phyloP scores from a whole-genome alignment of 1,140 invertebrate species.

The Pomacea maculata region DNA sequence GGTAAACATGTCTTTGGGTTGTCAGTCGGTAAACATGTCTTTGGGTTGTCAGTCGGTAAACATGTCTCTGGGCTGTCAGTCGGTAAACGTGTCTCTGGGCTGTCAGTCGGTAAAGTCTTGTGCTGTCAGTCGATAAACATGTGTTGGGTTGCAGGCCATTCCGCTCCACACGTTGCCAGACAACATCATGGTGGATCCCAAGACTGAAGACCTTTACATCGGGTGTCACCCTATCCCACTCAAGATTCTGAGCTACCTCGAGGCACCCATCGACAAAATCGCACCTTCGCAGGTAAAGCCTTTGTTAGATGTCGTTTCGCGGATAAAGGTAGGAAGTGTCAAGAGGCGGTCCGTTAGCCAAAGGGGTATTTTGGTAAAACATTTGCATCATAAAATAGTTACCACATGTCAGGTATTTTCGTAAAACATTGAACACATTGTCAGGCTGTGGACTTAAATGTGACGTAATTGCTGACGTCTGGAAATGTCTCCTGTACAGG shows the following conservation, averaged over 20 bases:
- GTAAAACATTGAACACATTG: background rate
- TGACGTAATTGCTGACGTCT: background rate
- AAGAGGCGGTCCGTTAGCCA: no score
- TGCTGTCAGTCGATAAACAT: background rate
- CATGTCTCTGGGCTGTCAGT: background rate
- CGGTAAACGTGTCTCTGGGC: background rate
- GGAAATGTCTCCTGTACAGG: conserved; percentile 9
- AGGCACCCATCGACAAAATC: background rate
- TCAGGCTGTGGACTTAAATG: background rate
- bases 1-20: background rate
- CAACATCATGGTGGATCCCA: conserved; percentile 24
- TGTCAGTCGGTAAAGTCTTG: background rate
- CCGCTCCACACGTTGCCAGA: conserved; percentile 24
- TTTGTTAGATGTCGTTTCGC: no score
- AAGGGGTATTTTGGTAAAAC: background rate
- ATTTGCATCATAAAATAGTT: background rate
- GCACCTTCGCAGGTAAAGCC: conserved; percentile 29
- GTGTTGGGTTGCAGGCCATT: conserved; percentile 11
- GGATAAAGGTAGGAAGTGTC: no score
- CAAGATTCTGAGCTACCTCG: conserved; percentile 9
- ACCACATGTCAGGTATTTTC: background rate
- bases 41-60: background rate
- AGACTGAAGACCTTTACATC: conserved; percentile 29
- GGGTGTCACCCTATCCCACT: conserved; percentile 27
- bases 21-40: background rate